phyloP scores from a whole-genome alignment of 1,140 invertebrate species.

The Radopholus similis region DNA sequence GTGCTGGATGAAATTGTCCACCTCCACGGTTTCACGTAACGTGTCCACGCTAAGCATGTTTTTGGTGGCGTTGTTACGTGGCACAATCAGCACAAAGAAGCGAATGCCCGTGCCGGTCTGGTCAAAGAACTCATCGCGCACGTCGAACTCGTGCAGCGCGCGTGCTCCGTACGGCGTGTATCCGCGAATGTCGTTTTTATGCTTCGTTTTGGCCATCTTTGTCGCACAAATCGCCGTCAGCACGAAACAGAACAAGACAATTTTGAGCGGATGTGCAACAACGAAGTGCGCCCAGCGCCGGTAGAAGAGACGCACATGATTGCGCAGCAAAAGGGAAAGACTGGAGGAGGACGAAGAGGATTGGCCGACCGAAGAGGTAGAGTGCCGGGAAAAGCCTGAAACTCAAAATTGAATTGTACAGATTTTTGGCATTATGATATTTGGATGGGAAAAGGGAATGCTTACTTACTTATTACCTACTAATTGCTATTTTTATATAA shows the following conservation, averaged over 20 bases:
- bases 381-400: no score
- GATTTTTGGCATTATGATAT: no score
- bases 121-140: conserved; percentile 31
- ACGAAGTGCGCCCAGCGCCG: conserved; percentile 35
- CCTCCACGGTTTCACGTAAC: conserved; percentile 20
- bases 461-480: no score
- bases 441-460: no score
- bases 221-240: conserved; percentile 31
- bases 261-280: conserved; percentile 14
- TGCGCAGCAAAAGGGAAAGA: not conserved
- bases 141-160: conserved; percentile 30
- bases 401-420: no score
- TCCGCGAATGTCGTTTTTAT: conserved; percentile 41
- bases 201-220: conserved; percentile 38
- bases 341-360: not conserved
- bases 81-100: conserved; percentile 26
- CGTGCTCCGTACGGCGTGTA: conserved; percentile 44
- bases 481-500: no score
- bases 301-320: conserved; percentile 14
- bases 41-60: conserved; percentile 23
- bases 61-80: not conserved
- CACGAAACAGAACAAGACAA: conserved; percentile 33
- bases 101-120: conserved; percentile 25
- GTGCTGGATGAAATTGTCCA: conserved; percentile 27
- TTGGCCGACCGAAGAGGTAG: no score